These are phyloP conservation scores for Plebejus melissa DNA, from an alignment of 2,888 invertebrate genomes.

Conservation along the genomic window DNA sequence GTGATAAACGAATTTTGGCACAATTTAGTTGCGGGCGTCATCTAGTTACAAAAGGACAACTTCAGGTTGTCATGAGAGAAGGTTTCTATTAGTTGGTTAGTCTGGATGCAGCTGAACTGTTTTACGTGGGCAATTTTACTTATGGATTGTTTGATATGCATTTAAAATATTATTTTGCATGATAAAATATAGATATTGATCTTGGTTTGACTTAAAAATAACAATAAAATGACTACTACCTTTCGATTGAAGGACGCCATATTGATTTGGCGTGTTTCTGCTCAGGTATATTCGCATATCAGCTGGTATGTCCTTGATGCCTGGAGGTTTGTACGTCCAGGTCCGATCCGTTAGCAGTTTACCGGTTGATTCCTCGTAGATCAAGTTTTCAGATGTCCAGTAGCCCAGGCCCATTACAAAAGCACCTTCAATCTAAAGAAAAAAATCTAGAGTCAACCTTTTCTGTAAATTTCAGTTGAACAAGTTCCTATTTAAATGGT, in stretches of 20 bases:
- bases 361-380: conserved; percentile 82
- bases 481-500: neutral
- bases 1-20: too few relatives aligned
- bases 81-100: too few relatives aligned
- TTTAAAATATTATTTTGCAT: too few relatives aligned
- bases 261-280: conserved; percentile 81
- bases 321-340: conserved; percentile 90
- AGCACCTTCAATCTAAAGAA: conserved; percentile 82
- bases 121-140: too few relatives aligned
- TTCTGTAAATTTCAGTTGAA: too few relatives aligned
- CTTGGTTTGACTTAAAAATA: too few relatives aligned
- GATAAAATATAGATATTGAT: too few relatives aligned
- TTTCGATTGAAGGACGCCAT: conserved; percentile 87
- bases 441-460: neutral
- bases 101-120: too few relatives aligned
- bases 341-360: conserved; percentile 85
- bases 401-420: conserved; percentile 88
- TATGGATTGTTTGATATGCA: too few relatives aligned
- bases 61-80: too few relatives aligned
- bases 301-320: conserved; percentile 87
- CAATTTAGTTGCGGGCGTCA: too few relatives aligned
- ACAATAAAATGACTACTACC: conserved; percentile 53
- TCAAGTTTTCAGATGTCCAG: conserved; percentile 85
- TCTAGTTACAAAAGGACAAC: too few relatives aligned
- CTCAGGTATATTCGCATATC: conserved; percentile 85